These are phyloP conservation scores for Pteropus rufus DNA, from an alignment of 2,797 vertebrate species.

Conservation along the genomic window DNA sequence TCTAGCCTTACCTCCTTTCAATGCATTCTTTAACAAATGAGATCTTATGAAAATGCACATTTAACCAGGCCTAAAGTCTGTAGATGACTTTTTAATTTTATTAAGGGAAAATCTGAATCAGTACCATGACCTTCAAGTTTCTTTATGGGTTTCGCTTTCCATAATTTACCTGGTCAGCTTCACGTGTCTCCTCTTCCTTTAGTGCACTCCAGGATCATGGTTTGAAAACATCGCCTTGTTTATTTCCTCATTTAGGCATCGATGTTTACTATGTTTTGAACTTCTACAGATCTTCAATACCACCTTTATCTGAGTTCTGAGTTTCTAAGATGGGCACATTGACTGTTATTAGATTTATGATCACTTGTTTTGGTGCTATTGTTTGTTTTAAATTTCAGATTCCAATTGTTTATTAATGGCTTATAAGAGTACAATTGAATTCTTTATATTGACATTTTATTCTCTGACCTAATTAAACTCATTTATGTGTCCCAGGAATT, in stretches of 20 bases:
- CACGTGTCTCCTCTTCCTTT: background rate
- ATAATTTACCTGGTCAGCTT: background rate
- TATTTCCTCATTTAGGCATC: background rate
- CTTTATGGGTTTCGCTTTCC: background rate
- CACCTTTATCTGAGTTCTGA: too few species aligned
- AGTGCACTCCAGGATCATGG: background rate
- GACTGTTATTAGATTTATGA: too few species aligned
- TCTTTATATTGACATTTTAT: background rate
- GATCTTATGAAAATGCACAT: background rate
- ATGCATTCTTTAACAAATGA: background rate
- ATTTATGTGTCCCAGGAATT: background rate
- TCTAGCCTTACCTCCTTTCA: background rate
- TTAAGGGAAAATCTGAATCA: background rate
- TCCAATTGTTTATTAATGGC: background rate
- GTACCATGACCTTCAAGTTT: too few species aligned
- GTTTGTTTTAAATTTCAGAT: background rate
- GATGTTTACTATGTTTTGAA: background rate
- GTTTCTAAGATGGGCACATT: too few species aligned
- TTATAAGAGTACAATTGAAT: background rate
- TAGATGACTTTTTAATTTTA: background rate
- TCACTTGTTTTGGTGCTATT: background rate
- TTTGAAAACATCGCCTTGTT: background rate
- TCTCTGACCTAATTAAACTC: background rate
- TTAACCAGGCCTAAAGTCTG: background rate
- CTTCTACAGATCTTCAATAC: background rate